Evolutionary conservation across 1,140 invertebrate species (phyloP).

Genomic region (Panulirus ornatus): DNA sequence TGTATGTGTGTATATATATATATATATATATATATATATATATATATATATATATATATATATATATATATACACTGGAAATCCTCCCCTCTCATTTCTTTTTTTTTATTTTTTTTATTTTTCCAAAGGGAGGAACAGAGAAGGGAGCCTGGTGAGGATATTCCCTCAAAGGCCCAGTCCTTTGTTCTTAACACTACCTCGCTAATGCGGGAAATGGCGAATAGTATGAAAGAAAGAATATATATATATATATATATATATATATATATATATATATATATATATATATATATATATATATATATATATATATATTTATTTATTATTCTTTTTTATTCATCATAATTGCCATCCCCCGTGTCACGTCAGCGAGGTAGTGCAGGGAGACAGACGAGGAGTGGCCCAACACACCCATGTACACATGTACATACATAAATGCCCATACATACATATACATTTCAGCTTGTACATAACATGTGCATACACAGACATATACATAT

Average conservation of each 20-base stretch:
- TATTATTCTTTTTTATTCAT: background rate
- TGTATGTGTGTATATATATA: background rate
- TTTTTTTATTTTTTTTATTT: too few species aligned
- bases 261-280: conserved; percentile 10
- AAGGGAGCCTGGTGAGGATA: too few species aligned
- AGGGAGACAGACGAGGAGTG: too few species aligned
- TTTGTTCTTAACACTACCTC: too few species aligned
- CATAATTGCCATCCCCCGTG: background rate
- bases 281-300: background rate
- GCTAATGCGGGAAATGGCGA: too few species aligned
- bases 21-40: background rate
- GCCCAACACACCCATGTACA: too few species aligned
- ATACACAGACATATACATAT: background rate
- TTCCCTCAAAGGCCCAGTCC: too few species aligned
- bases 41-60: background rate
- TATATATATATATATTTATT: background rate
- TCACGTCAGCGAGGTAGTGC: too few species aligned
- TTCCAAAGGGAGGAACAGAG: too few species aligned
- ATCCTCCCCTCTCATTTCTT: too few species aligned
- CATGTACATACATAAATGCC: background rate
- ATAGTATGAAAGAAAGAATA: too few species aligned
- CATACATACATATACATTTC: background rate
- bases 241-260: background rate
- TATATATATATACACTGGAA: conserved; percentile 1
- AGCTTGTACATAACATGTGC: background rate